Evolutionary conservation across 2,113 vertebrate species (phyloP).

Genomic region (Oophaga pumilio): DNA sequence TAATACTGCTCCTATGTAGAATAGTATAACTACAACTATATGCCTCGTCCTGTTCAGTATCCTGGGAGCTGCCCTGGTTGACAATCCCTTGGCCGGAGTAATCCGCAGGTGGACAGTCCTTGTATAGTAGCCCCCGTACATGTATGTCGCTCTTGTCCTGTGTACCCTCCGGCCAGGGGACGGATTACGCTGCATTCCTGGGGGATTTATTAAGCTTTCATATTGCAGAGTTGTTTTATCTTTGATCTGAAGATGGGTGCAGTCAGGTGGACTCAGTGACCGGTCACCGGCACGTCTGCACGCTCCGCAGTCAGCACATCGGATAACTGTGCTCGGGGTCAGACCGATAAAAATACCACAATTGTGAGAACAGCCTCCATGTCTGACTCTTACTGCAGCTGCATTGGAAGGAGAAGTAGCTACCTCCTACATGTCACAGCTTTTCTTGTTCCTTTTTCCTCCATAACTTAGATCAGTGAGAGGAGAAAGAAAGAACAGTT

Average conservation of each 20-base stretch:
- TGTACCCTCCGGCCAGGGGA: conserved; percentile 1
- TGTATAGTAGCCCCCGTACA: not conserved
- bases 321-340: not conserved
- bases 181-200: conserved; percentile 48
- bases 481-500: too few relatives aligned
- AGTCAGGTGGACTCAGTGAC: conserved; percentile 23
- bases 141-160: not conserved
- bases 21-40: not conserved
- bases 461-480: too few relatives aligned
- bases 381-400: not conserved
- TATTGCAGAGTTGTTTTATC: conserved; percentile 42
- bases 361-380: not conserved
- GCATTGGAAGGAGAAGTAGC: too few relatives aligned
- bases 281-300: not conserved
- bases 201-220: conserved; percentile 46
- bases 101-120: not conserved
- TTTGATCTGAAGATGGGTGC: conserved; percentile 38
- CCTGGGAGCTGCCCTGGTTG: not conserved
- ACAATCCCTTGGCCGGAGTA: not conserved
- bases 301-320: not conserved
- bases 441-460: too few relatives aligned
- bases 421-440: too few relatives aligned
- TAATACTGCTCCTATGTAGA: not conserved
- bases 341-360: too few relatives aligned
- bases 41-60: not conserved